Conservation (phyloP, 1,140 invertebrate species). For the Tribolium madens region DNA sequence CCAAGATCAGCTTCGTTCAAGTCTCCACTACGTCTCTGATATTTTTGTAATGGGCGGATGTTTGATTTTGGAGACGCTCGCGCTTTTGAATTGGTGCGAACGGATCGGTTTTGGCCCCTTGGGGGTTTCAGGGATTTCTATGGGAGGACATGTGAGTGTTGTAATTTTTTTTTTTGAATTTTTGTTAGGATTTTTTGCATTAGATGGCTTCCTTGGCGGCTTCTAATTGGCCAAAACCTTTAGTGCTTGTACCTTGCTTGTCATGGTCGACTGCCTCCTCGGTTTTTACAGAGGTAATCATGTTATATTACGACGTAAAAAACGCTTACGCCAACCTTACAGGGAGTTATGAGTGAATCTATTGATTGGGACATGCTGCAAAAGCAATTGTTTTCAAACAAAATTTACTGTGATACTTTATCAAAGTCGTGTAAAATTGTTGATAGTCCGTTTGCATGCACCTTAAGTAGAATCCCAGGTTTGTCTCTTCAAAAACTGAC, state of each 20-base stretch:
- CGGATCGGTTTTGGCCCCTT: conserved; percentile 88
- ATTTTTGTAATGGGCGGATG: conserved; percentile 99
- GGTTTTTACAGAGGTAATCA: conserved; percentile 89
- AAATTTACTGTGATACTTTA: conserved; percentile 83
- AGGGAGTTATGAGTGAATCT: conserved; percentile 95
- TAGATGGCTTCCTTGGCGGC: conserved; percentile 98
- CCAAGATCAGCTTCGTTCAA: conserved; percentile 89
- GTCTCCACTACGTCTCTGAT: conserved; percentile 95
- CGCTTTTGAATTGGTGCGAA: conserved; percentile 94
- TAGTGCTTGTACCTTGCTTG: conserved; percentile 93
- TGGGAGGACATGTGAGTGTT: conserved; percentile 95
- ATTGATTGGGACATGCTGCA: conserved; percentile 95
- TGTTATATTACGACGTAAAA: conserved; percentile 7
- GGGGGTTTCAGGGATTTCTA: conserved; percentile 96
- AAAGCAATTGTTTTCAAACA: conserved; percentile 89
- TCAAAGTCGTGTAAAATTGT: conserved; percentile 73
- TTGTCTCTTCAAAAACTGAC: conserved; percentile 7
- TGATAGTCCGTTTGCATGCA: conserved; percentile 62
- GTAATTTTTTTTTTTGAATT: conserved; percentile 1
- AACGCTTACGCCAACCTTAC: conserved; percentile 51
- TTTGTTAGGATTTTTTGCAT: conserved; percentile 31
- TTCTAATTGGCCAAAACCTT: conserved; percentile 92
- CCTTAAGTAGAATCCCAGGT: conserved; percentile 56
- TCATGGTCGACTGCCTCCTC: conserved; percentile 97
- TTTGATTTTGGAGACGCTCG: conserved; percentile 92